Evolutionary conservation across 64 coral and sea anemone species (phyloP).

Genomic region (Montipora foliosa): DNA sequence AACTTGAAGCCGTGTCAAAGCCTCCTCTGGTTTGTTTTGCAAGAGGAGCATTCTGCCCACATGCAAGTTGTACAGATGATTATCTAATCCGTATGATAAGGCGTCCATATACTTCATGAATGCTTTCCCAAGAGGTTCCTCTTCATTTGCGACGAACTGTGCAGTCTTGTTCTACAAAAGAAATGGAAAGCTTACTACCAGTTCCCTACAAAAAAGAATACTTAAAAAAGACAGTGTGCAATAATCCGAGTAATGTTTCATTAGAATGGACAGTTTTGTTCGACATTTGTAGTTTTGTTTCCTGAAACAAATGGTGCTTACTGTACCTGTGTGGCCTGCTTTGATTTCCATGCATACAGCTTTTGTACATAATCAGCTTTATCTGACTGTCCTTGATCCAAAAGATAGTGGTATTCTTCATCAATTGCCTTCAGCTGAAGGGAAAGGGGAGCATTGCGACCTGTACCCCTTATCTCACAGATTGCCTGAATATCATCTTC

Average conservation of each 20-base stretch:
- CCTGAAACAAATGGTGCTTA: not conserved
- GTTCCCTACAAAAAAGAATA: too few species aligned
- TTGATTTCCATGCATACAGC: slow-evolving; percentile 97
- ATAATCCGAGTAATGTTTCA: not conserved
- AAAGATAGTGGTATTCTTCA: slow-evolving; percentile 92
- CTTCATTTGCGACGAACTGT: slow-evolving; percentile 77
- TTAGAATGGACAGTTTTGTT: too few species aligned
- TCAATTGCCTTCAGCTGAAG: slow-evolving; percentile 94
- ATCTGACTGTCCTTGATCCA: slow-evolving; percentile 92
- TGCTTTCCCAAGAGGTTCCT: slow-evolving; percentile 91
- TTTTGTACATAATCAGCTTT: slow-evolving; percentile 96
- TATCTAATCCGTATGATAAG: slow-evolving; percentile 72
- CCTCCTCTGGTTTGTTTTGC: slow-evolving; percentile 89
- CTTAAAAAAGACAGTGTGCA: not conserved
- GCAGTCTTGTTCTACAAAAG: slow-evolving; percentile 61
- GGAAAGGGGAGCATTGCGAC: slow-evolving; percentile 81
- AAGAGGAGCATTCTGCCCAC: slow-evolving; percentile 92
- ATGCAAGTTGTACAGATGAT: slow-evolving; percentile 92
- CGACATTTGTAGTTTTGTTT: too few species aligned
- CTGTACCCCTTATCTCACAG: slow-evolving; percentile 89
- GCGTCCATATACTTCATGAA: slow-evolving; percentile 96
- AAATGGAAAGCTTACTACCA: not conserved
- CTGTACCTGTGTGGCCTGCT: slow-evolving; percentile 85
- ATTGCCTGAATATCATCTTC: slow-evolving; percentile 98
- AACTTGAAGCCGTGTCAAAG: slow-evolving; percentile 74